phyloP scores from a whole-genome alignment of 92 coral and sea anemone genomes.

The Siderastrea siderea region DNA sequence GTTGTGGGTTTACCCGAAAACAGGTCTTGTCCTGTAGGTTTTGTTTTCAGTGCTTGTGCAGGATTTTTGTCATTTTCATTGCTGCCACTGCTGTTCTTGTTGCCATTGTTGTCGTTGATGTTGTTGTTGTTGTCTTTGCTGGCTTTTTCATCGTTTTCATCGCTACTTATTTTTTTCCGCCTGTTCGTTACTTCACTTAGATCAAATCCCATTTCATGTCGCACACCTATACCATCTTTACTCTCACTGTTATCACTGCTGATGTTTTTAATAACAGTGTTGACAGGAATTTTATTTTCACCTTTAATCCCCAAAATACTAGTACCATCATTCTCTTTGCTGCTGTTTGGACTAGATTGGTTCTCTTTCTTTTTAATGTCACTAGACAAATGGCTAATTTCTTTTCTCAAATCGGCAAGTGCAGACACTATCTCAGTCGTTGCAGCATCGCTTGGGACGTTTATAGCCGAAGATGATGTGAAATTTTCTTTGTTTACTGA shows the following conservation, averaged over 20 bases:
- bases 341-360: not conserved
- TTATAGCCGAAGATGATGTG: slow-evolving; percentile 13
- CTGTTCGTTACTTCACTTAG: not conserved
- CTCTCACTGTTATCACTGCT: slow-evolving; percentile 21
- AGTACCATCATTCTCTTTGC: not conserved
- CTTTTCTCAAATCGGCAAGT: slow-evolving; percentile 15
- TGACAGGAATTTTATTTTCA: not conserved
- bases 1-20: not conserved
- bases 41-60: not conserved
- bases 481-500: not conserved
- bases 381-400: not conserved
- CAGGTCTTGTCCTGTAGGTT: not conserved
- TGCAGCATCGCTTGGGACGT: slow-evolving; percentile 6
- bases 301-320: not conserved
- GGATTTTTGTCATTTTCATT: not conserved
- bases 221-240: not conserved
- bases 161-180: slow-evolving; percentile 11
- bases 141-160: not conserved
- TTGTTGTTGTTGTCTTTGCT: not conserved
- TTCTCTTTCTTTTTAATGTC: not conserved
- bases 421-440: slow-evolving; percentile 12
- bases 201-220: not conserved
- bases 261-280: not conserved
- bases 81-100: not conserved
- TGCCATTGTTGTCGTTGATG: not conserved